A percentile compares a stretch with the other conserved stretches of the same genome.
phyloP scores from a whole-genome alignment of 1,140 invertebrate genomes.

The Tetramorium parvispinum region DNA sequence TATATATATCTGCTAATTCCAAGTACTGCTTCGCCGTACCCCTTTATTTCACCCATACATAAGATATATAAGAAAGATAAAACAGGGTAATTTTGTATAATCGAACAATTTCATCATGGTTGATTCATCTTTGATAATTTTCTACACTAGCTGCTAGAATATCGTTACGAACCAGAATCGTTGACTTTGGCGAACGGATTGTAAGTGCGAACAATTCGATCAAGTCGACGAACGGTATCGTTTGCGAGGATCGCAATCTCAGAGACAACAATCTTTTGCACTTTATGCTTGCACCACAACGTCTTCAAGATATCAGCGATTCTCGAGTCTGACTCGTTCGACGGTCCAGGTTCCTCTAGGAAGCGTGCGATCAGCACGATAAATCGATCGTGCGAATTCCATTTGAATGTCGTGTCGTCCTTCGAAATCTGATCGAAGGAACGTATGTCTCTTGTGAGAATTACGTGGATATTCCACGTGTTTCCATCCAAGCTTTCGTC shows the following conservation, averaged over 20 bases:
- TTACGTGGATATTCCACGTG: slow-evolving; percentile 42
- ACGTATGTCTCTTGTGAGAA: background rate
- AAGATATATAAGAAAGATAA: too few relatives aligned
- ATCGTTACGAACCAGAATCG: background rate
- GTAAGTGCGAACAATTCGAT: slow-evolving; percentile 43
- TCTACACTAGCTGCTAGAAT: background rate
- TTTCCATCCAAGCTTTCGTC: background rate
- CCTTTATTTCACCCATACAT: too few relatives aligned
- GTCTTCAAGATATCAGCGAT: slow-evolving; percentile 42
- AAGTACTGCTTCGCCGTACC: too few relatives aligned
- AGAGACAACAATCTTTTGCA: slow-evolving; percentile 60
- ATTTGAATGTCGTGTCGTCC: background rate
- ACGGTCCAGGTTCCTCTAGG: background rate
- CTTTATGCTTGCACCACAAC: slow-evolving; percentile 55
- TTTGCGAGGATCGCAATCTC: background rate
- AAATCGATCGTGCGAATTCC: slow-evolving; percentile 37
- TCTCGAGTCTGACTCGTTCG: background rate
- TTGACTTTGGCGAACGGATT: slow-evolving; percentile 62
- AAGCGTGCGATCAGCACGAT: slow-evolving; percentile 24
- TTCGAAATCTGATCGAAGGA: slow-evolving; percentile 15
- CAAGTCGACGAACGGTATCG: background rate
- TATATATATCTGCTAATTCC: too few relatives aligned
- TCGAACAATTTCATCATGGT: background rate
- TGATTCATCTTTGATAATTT: background rate
- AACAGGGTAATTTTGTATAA: background rate